Evolutionary conservation across 1,140 invertebrate genomes (phyloP).

Genomic region (Trinorchestia longiramus): DNA sequence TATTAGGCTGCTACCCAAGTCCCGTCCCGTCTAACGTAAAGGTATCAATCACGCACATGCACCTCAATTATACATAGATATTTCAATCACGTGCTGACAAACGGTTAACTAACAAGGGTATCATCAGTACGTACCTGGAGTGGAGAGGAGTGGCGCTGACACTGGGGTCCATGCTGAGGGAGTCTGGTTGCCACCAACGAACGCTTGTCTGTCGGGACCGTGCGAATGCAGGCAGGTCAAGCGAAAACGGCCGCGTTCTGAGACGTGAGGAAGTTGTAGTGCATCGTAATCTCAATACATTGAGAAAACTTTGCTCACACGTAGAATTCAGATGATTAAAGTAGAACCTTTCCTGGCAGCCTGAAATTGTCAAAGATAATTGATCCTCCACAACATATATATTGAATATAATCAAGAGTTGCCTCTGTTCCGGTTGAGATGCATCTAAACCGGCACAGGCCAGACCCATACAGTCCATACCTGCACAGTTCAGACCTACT

Average conservation of each 20-base stretch:
- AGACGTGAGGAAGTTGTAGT: neutral
- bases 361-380: too few relatives aligned
- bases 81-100: neutral
- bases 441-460: too few relatives aligned
- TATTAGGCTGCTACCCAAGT: too few relatives aligned
- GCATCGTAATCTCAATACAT: neutral
- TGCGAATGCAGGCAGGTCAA: constrained; percentile 69
- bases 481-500: too few relatives aligned
- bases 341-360: too few relatives aligned
- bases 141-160: neutral
- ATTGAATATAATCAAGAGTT: too few relatives aligned
- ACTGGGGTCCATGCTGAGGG: neutral
- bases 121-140: neutral
- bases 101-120: neutral
- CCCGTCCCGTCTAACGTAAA: too few relatives aligned
- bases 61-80: too few relatives aligned
- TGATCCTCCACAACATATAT: too few relatives aligned
- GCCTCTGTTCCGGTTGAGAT: too few relatives aligned
- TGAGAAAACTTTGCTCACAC: neutral
- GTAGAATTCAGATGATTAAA: neutral
- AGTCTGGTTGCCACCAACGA: constrained; percentile 70
- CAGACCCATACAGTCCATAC: too few relatives aligned
- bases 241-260: constrained; percentile 60
- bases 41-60: too few relatives aligned
- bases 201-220: constrained; percentile 70